A percentile compares a stretch with the other conserved stretches of the same genome.
Conservation (phyloP, 2,888 invertebrate species). For the Dichetophora obliterata region DNA sequence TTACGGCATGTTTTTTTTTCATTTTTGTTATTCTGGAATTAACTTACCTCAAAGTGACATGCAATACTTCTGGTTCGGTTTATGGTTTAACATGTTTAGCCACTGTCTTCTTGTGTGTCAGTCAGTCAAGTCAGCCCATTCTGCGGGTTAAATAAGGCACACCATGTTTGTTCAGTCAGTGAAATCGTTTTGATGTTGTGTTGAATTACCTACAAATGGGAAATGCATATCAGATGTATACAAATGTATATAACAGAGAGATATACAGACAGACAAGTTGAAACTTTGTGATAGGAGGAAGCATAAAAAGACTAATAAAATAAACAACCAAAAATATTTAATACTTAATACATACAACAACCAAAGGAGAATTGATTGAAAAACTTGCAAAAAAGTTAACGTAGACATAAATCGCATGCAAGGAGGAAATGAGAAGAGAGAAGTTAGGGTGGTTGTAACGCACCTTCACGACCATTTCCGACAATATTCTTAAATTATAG, state of each 20-base stretch:
- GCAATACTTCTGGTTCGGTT: not conserved
- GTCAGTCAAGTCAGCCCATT: not conserved
- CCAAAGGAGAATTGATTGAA: no score
- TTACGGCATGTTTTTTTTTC: not conserved
- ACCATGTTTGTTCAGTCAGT: constrained; percentile 26
- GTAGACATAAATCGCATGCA: no score
- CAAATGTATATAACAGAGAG: not conserved
- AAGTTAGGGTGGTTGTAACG: not conserved
- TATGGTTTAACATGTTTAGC: not conserved
- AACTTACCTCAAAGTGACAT: not conserved
- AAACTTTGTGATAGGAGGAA: no score
- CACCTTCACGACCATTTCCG: not conserved
- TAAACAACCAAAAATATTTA: no score
- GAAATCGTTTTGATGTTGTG: constrained; percentile 4
- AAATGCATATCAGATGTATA: constrained; percentile 4
- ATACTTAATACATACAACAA: no score
- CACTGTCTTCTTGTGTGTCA: not conserved
- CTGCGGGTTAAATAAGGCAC: constrained; percentile 21
- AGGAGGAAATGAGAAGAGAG: no score
- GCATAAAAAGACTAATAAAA: no score
- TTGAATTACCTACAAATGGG: not conserved
- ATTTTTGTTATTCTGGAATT: not conserved
- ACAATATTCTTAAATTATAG: not conserved
- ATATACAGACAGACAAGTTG: no score
- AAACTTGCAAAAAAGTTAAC: no score